A percentile compares a stretch with the other conserved stretches of the same genome.
These are phyloP conservation scores for Xiphorhynchus elegans DNA, from an alignment of 2,113 vertebrate genomes.

Conservation along the genomic window DNA sequence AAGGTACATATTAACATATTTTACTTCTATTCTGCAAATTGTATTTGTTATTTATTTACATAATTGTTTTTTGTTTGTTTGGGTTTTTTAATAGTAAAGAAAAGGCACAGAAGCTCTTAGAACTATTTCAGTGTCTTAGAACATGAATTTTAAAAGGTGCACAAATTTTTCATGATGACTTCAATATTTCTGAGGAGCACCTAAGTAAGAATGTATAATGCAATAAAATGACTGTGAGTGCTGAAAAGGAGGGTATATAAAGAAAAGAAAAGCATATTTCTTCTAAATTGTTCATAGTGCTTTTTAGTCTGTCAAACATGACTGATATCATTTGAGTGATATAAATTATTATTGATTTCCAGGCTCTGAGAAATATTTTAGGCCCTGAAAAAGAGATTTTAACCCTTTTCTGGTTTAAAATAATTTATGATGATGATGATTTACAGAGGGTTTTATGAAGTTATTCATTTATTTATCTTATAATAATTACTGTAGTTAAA, in stretches of 20 bases:
- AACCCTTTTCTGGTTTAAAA: background rate
- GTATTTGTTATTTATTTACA: background rate
- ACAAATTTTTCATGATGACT: background rate
- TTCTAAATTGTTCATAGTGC: background rate
- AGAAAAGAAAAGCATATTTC: background rate
- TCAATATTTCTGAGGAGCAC: background rate
- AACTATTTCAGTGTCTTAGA: background rate
- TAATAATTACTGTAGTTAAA: background rate
- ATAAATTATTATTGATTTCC: conserved; percentile 5
- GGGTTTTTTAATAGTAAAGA: background rate
- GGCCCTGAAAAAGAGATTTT: background rate
- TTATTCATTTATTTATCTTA: background rate
- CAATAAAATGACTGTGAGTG: background rate
- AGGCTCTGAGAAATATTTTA: background rate
- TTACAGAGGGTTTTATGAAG: background rate
- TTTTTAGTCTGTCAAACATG: background rate
- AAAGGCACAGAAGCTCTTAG: background rate
- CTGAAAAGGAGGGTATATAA: background rate
- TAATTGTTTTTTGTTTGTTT: background rate
- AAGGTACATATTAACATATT: background rate
- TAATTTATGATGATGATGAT: background rate
- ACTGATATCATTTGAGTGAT: background rate
- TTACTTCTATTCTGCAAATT: background rate
- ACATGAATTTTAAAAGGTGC: background rate
- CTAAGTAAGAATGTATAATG: background rate